These are phyloP conservation scores for Leptinotarsa juncta DNA, from an alignment of 2,888 invertebrate genomes.

Conservation along the genomic window DNA sequence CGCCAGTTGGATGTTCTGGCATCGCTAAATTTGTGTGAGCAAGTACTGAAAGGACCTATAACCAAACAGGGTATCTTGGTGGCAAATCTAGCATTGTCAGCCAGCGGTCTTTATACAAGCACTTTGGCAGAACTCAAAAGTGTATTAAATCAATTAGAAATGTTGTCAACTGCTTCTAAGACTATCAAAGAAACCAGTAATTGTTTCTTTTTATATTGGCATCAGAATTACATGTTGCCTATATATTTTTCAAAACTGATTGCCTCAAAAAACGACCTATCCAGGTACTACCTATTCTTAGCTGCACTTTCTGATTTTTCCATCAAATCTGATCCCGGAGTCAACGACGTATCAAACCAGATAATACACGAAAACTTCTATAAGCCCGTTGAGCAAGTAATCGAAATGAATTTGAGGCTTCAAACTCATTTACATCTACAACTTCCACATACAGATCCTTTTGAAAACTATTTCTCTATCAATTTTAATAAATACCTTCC, in stretches of 20 bases:
- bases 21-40: constrained; percentile 80
- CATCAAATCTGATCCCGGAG: not conserved
- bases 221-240: constrained; percentile 77
- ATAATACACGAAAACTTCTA: constrained; percentile 72
- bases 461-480: constrained; percentile 57
- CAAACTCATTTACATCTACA: constrained; percentile 94
- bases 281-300: constrained; percentile 68
- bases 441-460: constrained; percentile 70
- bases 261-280: constrained; percentile 74
- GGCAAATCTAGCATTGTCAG: constrained; percentile 63
- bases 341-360: constrained; percentile 47
- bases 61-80: constrained; percentile 60
- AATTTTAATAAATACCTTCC: constrained; percentile 60
- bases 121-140: constrained; percentile 72
- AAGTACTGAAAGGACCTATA: constrained; percentile 71
- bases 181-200: constrained; percentile 74
- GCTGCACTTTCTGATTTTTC: constrained; percentile 59
- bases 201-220: constrained; percentile 85
- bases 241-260: constrained; percentile 82
- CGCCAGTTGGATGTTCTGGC: constrained; percentile 78
- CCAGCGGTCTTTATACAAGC: constrained; percentile 74
- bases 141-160: constrained; percentile 75
- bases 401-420: constrained; percentile 93
- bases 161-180: constrained; percentile 71
- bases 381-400: constrained; percentile 82